Conservation (phyloP, 2,888 invertebrate species). For the Stegana nigrithorax region DNA sequence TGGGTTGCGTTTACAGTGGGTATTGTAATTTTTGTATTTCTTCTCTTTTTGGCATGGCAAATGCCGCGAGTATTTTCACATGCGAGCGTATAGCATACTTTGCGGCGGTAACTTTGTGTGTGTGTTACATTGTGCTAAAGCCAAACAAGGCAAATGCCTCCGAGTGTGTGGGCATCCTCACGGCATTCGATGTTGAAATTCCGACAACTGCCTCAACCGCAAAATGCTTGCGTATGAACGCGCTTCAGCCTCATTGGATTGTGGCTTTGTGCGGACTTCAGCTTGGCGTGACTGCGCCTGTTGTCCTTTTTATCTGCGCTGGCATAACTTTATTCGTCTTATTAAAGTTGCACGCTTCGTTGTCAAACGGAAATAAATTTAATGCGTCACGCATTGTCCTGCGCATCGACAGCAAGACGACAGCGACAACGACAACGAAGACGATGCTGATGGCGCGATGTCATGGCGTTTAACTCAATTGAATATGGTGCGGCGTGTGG, state of each 20-base stretch:
- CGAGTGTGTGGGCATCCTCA: too few relatives aligned
- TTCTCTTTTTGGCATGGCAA: not conserved
- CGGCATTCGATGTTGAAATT: too few relatives aligned
- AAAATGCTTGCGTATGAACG: not conserved
- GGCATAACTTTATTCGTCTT: not conserved
- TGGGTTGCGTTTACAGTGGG: not conserved
- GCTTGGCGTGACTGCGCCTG: too few relatives aligned
- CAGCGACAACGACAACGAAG: not conserved
- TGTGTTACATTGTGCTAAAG: too few relatives aligned
- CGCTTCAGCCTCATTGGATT: too few relatives aligned
- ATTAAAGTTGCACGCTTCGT: conserved; percentile 5
- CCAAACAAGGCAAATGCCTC: too few relatives aligned
- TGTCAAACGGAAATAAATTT: conserved; percentile 4
- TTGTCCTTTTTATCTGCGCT: not conserved
- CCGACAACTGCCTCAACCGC: too few relatives aligned
- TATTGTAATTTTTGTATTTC: not conserved
- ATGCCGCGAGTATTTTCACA: not conserved
- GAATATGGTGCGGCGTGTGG: too few relatives aligned
- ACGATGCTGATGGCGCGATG: not conserved
- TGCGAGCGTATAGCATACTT: too few relatives aligned
- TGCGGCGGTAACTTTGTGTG: too few relatives aligned
- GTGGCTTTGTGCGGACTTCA: too few relatives aligned
- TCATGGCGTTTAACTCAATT: too few relatives aligned
- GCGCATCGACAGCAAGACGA: not conserved
- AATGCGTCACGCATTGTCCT: not conserved